phyloP scores from a whole-genome alignment of 2,797 vertebrate genomes.

The Darevskia nairensis region DNA sequence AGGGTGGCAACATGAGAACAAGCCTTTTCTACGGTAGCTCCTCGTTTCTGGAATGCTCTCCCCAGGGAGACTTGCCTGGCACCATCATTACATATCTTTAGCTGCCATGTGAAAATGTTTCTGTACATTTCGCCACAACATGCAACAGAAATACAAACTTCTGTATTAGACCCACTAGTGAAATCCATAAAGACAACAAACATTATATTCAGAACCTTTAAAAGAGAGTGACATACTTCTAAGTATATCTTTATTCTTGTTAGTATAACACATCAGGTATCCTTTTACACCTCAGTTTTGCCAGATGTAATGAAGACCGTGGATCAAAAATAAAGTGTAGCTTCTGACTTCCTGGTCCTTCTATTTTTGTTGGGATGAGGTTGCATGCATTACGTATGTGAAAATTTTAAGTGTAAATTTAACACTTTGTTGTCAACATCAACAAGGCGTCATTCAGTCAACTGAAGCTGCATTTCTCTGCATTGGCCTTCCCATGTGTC shows the following conservation, averaged over 20 bases:
- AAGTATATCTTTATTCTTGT: neutral
- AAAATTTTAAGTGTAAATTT: neutral
- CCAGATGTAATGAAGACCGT: neutral
- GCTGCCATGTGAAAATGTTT: too few species aligned
- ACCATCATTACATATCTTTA: too few species aligned
- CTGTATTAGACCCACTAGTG: neutral
- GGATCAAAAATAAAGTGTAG: neutral
- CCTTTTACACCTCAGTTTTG: neutral
- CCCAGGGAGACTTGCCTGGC: too few species aligned
- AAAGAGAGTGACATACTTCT: slow-evolving; percentile 18
- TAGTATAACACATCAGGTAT: neutral
- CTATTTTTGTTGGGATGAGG: slow-evolving; percentile 32
- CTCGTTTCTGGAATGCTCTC: too few species aligned
- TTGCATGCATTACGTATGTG: neutral
- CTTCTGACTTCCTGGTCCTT: neutral
- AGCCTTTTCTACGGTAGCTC: too few species aligned
- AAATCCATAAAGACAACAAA: neutral
- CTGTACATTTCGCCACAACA: too few species aligned
- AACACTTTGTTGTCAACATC: neutral
- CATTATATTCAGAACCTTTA: neutral
- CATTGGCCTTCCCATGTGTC: neutral
- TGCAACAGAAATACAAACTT: neutral
- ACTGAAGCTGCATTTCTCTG: neutral
- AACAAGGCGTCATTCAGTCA: neutral
- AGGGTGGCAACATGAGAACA: too few species aligned